Conservation (phyloP, 2,113 vertebrate species). For the Nematolebias whitei region DNA sequence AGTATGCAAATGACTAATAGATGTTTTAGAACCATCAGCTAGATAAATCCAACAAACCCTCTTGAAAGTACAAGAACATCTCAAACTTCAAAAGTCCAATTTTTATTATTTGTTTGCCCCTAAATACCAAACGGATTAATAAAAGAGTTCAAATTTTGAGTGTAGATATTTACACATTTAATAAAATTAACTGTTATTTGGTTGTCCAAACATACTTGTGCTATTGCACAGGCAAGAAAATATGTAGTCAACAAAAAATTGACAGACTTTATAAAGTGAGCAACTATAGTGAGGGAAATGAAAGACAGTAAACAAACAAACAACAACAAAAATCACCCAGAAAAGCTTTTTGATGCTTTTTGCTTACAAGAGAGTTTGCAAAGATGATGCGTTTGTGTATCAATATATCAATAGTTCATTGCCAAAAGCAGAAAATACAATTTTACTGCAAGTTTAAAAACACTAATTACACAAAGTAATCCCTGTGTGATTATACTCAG, state of each 20-base stretch:
- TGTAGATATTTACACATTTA: background rate
- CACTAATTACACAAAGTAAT: too few species aligned
- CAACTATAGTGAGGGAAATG: background rate
- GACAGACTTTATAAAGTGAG: background rate
- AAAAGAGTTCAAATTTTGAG: background rate
- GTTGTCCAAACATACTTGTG: background rate
- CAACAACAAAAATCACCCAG: background rate
- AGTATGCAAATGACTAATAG: background rate
- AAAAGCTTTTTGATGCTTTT: background rate
- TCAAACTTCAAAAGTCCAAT: background rate
- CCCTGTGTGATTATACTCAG: too few species aligned
- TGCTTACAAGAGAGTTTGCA: background rate
- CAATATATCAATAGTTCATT: too few species aligned
- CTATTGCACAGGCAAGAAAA: background rate
- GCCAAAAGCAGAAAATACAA: too few species aligned
- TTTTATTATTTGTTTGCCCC: constrained; percentile 9
- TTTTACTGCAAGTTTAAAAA: too few species aligned
- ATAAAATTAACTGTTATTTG: background rate
- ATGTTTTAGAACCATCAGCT: background rate
- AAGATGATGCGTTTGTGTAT: too few species aligned
- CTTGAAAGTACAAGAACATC: constrained; percentile 3
- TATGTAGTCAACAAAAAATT: background rate
- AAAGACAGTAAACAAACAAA: background rate
- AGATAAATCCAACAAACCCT: constrained; percentile 15
- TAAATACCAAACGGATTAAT: constrained; percentile 1